Base-by-base conservation (phyloP, 2,113 vertebrate genomes). In the Clarias batrachus region DNA sequence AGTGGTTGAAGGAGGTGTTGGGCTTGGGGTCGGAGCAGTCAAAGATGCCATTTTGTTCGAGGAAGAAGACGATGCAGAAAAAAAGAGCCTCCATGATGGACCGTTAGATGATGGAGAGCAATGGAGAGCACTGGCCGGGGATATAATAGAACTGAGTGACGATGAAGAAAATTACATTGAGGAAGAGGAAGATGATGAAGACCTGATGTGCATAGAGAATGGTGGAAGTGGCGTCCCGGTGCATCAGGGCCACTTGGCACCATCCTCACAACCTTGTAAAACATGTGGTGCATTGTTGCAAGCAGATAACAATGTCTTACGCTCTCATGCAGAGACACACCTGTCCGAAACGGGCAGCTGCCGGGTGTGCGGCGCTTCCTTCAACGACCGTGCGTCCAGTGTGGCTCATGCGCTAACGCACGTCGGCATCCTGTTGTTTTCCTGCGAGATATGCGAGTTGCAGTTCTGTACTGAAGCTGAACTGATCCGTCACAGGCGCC, bases 121-220 rank as follows among this genome's bases (percentile, higher is more conserved):
- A 94, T 94, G 97, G 93, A 93, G 96, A 0, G 96, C 93, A 1
- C 94, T 97, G 0, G 93, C 96, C 0, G 96, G 96, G 4, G 97
- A 99, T 60, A 96, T 99, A 52, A 99, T 99, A 0, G 97, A 99
- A 90, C 93, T 99, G 89, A 99, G 97, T 0, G 98, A 99, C 0
- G 97, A 99, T 65, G 98, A 99, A 91, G 96, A 96, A 90, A 92
- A 92, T 87, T 95, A 92, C 85, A 88, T 93, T 70, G 94, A 94
- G 82, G 94, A 92, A 48, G 91, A 98, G 70, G 97, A 98, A 14
- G 98, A 96, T 0, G 97, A 99, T 7, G 97, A 99, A 0, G 98
- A 99, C 7, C 92, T 98, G 56, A 94, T 97, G 80, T 97, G 95
- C 0, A 92, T 96, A 85, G 97, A 97, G 89, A 95, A 96, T 0